Percentiles rank a stretch among this genome's conserved stretches.
Conservation (phyloP, 2,113 vertebrate genomes). For the Urocolius indicus region DNA sequence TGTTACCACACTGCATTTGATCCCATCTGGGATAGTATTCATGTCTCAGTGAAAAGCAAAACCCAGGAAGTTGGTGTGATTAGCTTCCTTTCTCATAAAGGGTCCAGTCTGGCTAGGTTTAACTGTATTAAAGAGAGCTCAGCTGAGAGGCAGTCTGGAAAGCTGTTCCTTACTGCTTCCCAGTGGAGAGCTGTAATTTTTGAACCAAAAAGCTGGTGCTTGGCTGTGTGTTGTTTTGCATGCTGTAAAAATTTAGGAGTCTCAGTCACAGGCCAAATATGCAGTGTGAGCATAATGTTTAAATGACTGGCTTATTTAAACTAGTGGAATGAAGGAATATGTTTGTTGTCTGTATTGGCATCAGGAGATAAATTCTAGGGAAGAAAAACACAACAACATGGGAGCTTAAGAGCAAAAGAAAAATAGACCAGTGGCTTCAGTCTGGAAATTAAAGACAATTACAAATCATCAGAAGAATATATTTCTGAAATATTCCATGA, state of each 20-base stretch:
- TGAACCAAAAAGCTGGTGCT: background rate
- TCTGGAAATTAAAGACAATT: background rate
- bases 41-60: background rate
- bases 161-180: background rate
- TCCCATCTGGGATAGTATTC: background rate
- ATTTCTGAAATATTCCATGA: background rate
- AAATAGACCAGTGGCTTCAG: background rate
- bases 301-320: background rate
- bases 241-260: background rate
- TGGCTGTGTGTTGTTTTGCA: background rate
- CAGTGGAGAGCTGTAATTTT: background rate
- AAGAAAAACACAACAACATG: background rate
- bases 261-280: background rate
- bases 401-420: background rate
- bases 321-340: background rate
- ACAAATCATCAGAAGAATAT: background rate
- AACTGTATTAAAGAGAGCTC: background rate
- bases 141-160: background rate
- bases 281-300: background rate
- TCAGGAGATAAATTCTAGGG: rapidly evolving
- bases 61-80: background rate
- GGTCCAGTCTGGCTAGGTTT: background rate
- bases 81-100: background rate
- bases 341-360: background rate
- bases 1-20: background rate